phyloP scores from a whole-genome alignment of 2,113 vertebrate species.

The Stictonetta naevosa region DNA sequence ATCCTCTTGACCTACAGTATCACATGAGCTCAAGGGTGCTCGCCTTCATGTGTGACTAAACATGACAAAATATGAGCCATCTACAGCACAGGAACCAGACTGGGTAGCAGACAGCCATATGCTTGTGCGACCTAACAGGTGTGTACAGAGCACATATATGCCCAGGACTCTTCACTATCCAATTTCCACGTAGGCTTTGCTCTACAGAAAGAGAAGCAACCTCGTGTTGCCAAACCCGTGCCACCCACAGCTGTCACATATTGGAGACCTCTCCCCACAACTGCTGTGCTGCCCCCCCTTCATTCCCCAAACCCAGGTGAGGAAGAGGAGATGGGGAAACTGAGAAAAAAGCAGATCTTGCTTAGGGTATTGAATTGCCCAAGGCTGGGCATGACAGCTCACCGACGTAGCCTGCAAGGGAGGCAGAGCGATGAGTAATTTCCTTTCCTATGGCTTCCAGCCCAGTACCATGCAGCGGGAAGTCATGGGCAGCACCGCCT shows the following conservation, averaged over 20 bases:
- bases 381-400: neutral
- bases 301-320: accelerated
- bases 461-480: neutral
- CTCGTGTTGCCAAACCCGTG: neutral
- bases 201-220: neutral
- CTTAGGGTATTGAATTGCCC: neutral
- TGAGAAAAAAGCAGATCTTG: neutral
- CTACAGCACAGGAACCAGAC: neutral
- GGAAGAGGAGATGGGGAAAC: neutral
- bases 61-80: neutral
- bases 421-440: constrained; percentile 24
- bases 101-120: accelerated
- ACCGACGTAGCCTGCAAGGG: neutral
- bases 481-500: neutral
- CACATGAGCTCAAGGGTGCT: neutral
- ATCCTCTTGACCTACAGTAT: neutral
- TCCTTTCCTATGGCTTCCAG: neutral
- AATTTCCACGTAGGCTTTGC: neutral
- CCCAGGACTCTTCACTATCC: accelerated
- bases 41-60: neutral
- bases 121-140: neutral
- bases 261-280: accelerated
- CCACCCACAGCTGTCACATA: neutral
- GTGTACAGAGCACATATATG: accelerated
- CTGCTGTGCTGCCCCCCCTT: neutral